phyloP scores from a whole-genome alignment of 2,888 invertebrate genomes.

The Selenia dentaria region DNA sequence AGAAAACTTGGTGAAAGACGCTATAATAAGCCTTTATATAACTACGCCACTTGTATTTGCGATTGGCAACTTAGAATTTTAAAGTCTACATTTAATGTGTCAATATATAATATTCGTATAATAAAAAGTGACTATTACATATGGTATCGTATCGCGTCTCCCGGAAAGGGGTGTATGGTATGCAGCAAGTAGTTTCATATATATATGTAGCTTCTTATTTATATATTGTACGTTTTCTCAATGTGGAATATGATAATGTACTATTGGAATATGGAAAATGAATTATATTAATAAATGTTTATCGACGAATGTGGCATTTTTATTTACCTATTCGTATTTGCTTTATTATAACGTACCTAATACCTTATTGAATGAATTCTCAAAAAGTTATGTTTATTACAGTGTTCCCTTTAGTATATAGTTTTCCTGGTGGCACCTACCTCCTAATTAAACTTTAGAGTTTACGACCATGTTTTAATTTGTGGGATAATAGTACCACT shows the following conservation, averaged over 20 bases:
- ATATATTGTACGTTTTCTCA: conserved; percentile 68
- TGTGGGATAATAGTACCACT: too few species aligned
- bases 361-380: too few species aligned
- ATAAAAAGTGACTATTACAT: conserved; percentile 41
- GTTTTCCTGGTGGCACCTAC: too few species aligned
- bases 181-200: conserved; percentile 76
- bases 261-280: conserved; percentile 79
- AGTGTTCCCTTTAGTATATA: too few species aligned
- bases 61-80: conserved; percentile 81
- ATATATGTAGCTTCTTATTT: conserved; percentile 80
- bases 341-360: too few species aligned
- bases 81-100: conserved; percentile 67
- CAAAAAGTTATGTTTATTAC: too few species aligned
- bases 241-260: conserved; percentile 68
- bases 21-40: conserved; percentile 80
- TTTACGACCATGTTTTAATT: too few species aligned
- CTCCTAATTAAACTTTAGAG: too few species aligned
- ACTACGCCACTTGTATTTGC: conserved; percentile 70
- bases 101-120: conserved; percentile 57
- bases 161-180: conserved; percentile 75
- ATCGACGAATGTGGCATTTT: conserved; percentile 59
- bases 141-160: conserved; percentile 62
- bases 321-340: conserved; percentile 11
- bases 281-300: conserved; percentile 84
- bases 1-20: conserved; percentile 82